A percentile compares a stretch with the other conserved stretches of the same genome.
phyloP scores from a whole-genome alignment of 2,888 invertebrate genomes.

The Halictus quadricinctus region DNA sequence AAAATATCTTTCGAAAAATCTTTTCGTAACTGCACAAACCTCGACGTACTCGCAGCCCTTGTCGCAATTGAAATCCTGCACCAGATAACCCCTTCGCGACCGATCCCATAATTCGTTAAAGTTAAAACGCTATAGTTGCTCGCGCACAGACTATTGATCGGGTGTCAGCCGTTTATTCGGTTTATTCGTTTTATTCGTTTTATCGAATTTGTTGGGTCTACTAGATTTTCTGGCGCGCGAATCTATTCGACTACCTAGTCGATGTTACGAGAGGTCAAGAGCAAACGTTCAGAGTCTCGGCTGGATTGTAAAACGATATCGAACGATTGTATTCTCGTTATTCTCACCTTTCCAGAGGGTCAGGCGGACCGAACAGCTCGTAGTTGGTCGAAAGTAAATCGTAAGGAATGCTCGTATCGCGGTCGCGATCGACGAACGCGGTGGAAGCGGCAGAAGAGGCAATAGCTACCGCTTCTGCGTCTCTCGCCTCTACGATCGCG shows the following conservation, averaged over 20 bases:
- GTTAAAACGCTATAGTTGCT: not conserved
- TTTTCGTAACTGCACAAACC: conserved; percentile 25
- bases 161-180: not conserved
- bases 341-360: conserved; percentile 72
- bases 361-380: conserved; percentile 62
- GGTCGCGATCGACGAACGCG: conserved; percentile 60
- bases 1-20: not conserved
- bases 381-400: conserved; percentile 73
- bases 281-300: not conserved
- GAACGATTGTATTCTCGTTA: not conserved
- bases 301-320: not conserved
- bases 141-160: not conserved
- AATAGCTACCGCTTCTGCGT: conserved; percentile 67
- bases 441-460: conserved; percentile 40
- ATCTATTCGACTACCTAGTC: not conserved
- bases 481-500: conserved; percentile 74
- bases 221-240: not conserved
- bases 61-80: not conserved
- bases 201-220: too few relatives aligned
- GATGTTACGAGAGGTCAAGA: not conserved
- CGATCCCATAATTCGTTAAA: not conserved
- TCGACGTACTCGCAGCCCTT: conserved; percentile 14
- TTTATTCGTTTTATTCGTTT: not conserved
- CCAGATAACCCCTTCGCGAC: conserved; percentile 28
- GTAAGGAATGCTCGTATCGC: conserved; percentile 67